Evolutionary conservation across 2,113 vertebrate species (phyloP).

Genomic region (Synodontis membranacea): DNA sequence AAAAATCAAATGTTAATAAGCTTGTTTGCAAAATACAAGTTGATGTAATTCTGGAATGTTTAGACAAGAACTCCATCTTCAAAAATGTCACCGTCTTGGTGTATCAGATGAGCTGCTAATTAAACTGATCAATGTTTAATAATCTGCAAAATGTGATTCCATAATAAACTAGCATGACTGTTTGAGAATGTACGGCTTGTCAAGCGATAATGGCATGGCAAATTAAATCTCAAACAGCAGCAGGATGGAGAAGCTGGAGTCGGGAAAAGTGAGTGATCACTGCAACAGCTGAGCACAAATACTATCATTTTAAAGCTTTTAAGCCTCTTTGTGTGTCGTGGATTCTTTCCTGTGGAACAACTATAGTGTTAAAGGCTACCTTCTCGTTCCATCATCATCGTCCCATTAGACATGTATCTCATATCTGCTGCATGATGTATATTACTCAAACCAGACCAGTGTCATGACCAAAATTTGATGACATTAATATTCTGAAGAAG

Average conservation of each 20-base stretch:
- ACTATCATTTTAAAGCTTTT: neutral
- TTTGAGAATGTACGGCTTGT: neutral
- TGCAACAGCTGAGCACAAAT: neutral
- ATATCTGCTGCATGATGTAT: too few species aligned
- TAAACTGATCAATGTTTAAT: slow-evolving; percentile 15
- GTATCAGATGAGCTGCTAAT: slow-evolving; percentile 9
- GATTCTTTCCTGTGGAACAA: neutral
- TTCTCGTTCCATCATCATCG: neutral
- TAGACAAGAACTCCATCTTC: neutral
- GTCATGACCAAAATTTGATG: too few species aligned
- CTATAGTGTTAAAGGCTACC: neutral
- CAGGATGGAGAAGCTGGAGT: neutral
- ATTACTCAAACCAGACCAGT: too few species aligned
- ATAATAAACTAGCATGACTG: neutral
- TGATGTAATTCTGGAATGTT: neutral
- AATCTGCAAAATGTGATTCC: neutral
- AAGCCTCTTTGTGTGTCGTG: neutral
- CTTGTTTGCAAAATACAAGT: neutral
- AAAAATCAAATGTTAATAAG: neutral
- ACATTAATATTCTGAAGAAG: neutral
- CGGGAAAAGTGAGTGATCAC: neutral
- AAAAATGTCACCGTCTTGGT: neutral
- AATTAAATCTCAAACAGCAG: neutral
- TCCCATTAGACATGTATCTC: too few species aligned
- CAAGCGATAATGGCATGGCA: neutral